A percentile compares a stretch with the other conserved stretches of the same genome.
phyloP scores from a whole-genome alignment of 2,888 invertebrate species.

The Lasius fuliginosus region DNA sequence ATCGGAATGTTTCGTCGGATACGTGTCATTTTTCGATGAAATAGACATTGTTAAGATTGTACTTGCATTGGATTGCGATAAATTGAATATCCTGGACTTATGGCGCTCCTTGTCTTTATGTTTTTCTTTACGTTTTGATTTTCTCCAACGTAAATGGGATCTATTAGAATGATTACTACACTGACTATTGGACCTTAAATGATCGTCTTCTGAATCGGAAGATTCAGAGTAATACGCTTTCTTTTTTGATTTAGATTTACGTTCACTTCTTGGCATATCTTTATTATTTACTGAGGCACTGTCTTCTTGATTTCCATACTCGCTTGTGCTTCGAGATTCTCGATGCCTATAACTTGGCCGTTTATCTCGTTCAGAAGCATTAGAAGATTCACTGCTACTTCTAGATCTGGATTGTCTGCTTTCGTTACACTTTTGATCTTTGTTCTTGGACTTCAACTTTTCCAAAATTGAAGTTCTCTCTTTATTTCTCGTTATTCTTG shows the following conservation, averaged over 20 bases:
- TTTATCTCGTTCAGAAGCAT: constrained; percentile 53
- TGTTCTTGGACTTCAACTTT: constrained; percentile 41
- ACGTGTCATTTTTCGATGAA: constrained; percentile 56
- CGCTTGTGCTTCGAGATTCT: constrained; percentile 42
- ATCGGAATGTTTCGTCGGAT: constrained; percentile 73
- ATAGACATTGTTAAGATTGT: constrained; percentile 58
- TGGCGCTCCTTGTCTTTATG: constrained; percentile 68
- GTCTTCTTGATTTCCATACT: constrained; percentile 47
- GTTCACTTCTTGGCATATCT: constrained; percentile 53
- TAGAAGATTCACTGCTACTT: constrained; percentile 68
- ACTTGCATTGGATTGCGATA: constrained; percentile 56
- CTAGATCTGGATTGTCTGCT: constrained; percentile 63
- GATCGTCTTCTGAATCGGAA: constrained; percentile 61
- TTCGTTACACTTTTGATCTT: constrained; percentile 54
- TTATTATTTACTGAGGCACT: constrained; percentile 42
- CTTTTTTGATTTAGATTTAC: constrained; percentile 49
- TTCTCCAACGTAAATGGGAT: constrained; percentile 63
- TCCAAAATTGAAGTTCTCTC: constrained; percentile 54
- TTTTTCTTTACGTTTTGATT: constrained; percentile 73
- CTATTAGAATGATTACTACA: constrained; percentile 71
- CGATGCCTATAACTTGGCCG: constrained; percentile 35
- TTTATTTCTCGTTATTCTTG: constrained; percentile 54
- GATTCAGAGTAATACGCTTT: constrained; percentile 23
- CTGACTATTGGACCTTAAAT: constrained; percentile 66
- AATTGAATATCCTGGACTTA: constrained; percentile 60